Evolutionary conservation across 2,113 vertebrate genomes (phyloP).

Genomic region (Neoarius graeffei): DNA sequence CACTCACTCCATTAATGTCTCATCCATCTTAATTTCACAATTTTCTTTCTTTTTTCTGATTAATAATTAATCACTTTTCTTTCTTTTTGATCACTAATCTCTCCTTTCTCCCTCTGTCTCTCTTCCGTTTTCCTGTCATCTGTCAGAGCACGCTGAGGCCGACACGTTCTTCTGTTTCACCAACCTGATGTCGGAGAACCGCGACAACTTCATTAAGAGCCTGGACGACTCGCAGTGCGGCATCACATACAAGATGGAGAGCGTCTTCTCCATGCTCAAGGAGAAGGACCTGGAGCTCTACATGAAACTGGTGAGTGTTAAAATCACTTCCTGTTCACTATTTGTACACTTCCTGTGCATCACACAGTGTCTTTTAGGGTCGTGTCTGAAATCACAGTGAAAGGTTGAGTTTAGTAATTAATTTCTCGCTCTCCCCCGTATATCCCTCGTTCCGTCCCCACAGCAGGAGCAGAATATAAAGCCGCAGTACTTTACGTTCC

Average conservation of each 20-base stretch:
- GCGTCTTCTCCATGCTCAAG: conserved; percentile 91
- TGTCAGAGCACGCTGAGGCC: conserved; percentile 90
- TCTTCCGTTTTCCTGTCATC: neutral
- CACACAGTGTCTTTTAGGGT: neutral
- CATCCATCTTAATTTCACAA: neutral
- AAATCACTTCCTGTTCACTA: neutral
- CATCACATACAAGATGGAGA: conserved; percentile 98
- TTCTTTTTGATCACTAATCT: neutral
- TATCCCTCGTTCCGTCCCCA: conserved; percentile 25
- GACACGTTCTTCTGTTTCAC: conserved; percentile 99
- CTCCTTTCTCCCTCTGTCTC: neutral
- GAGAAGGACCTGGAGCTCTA: conserved; percentile 91
- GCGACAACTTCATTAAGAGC: conserved; percentile 99
- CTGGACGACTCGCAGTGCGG: conserved; percentile 96
- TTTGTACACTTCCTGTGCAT: neutral
- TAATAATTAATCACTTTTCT: neutral
- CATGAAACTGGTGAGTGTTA: conserved; percentile 84
- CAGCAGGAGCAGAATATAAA: conserved; percentile 99
- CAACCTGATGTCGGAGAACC: conserved; percentile 96
- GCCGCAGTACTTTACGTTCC: conserved; percentile 98
- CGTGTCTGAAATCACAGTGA: neutral
- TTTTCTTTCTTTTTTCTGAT: neutral
- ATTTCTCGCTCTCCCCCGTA: neutral
- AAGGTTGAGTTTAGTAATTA: neutral
- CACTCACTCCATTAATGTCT: neutral